A percentile compares a stretch with the other conserved stretches of the same genome.
These are phyloP conservation scores for Aphaenogaster ashmeadi DNA, from an alignment of 1,140 invertebrate species.

Conservation along the genomic window DNA sequence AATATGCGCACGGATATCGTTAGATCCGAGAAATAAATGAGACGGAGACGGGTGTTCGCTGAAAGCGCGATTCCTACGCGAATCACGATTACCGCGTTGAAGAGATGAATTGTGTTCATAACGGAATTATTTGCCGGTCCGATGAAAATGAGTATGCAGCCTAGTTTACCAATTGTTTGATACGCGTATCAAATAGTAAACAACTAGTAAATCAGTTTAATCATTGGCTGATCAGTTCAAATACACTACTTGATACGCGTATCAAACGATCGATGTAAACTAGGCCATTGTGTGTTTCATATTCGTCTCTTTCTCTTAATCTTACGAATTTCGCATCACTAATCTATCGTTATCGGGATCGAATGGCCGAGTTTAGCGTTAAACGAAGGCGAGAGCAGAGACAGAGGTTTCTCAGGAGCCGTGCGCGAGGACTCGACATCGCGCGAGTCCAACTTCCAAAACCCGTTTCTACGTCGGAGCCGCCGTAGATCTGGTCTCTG, in stretches of 20 bases:
- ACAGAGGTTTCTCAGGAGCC: conserved; percentile 64
- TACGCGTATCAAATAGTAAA: no score
- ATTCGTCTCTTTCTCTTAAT: neutral
- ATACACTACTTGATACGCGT: no score
- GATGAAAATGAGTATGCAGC: neutral
- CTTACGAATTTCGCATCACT: neutral
- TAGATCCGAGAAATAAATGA: conserved; percentile 43
- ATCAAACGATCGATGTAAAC: no score
- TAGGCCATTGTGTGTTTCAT: no score
- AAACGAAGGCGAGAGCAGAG: conserved; percentile 42
- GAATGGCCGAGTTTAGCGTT: neutral
- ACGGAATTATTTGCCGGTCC: neutral
- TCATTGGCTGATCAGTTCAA: no score
- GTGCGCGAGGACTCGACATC: conserved; percentile 57
- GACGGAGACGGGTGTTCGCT: conserved; percentile 6
- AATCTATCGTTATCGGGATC: conserved; percentile 8
- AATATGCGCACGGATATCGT: conserved; percentile 36
- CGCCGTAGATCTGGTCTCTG: conserved; percentile 68
- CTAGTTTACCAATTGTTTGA: no score
- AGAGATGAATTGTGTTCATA: conserved; percentile 18
- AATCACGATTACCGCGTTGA: neutral
- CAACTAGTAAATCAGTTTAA: no score
- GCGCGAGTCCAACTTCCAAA: conserved; percentile 77
- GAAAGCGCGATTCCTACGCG: conserved; percentile 53
- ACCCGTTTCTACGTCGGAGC: conserved; percentile 80